Base-by-base conservation (phyloP, 2,113 vertebrate genomes). In the Nycticebus coucang region DNA sequence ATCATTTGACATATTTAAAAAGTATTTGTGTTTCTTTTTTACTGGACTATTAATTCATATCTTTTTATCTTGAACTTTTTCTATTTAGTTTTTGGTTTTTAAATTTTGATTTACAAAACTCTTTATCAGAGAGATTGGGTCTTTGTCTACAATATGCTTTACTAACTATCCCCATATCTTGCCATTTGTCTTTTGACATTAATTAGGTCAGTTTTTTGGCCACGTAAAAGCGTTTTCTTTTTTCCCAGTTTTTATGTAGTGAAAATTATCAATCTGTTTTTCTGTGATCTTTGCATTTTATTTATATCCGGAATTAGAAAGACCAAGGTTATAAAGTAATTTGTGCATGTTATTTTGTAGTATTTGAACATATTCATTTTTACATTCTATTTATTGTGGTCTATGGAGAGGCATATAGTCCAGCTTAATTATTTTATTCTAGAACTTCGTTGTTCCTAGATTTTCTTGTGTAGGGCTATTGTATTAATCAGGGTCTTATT, bases 1-100 rank as follows among this genome's bases (percentile, higher is more conserved):
- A 33, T 89, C 19, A 12, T 84, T 22, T 68, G 78, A 72, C 11
- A 33, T 64, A 41, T 80, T 82, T 90, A 37, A 89, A 89, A 89
- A 87, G 12, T 37, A 53, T 80, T 80, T 86, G 2, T 9, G 3
- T 89, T 62, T 41, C 26, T 30, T 82, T 62, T 78, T 50, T 89
- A 15, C 2, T 41, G 78, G 13, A 59, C 22, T 94, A 13, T 89
- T 57, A 83, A 55, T 75, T 62, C 3, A 37, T 90, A 14, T 81
- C 15, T 94, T 90, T 89, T 87, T 57, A 55, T 72, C 59, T 91
- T 91, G 60, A 64, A 13, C 22, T 82, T 80, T 86, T 77, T 41
- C 41, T 53, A 0, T 81, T 88, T 1, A 30, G 35, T 91, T 71
- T 55, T 59, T 86, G 22, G 30, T 35, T 59, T 94, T 72, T 87